These are phyloP conservation scores for Morus bassanus DNA, from an alignment of 2,797 vertebrate species.

Conservation along the genomic window DNA sequence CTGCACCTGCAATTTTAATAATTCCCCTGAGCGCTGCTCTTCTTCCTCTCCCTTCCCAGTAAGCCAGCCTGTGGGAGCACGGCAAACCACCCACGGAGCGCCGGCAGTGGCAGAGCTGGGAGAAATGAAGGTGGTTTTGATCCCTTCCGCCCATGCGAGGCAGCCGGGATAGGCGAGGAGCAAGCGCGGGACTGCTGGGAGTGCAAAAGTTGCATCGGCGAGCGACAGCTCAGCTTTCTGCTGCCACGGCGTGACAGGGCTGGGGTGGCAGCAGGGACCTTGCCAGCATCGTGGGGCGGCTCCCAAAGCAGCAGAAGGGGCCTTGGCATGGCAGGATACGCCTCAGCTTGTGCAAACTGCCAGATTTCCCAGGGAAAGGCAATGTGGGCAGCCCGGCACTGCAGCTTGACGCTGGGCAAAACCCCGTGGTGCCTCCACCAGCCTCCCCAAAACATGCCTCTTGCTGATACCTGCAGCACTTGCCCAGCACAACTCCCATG, in stretches of 20 bases:
- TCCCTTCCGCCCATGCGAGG: neutral
- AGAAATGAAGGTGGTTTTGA: neutral
- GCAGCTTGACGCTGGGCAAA: accelerated
- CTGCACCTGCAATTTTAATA: neutral
- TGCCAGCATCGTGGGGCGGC: accelerated
- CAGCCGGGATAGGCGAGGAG: neutral
- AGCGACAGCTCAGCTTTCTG: neutral
- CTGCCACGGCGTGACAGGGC: neutral
- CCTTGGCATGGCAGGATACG: accelerated
- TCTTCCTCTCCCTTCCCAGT: accelerated
- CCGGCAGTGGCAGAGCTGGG: neutral
- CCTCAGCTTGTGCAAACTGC: neutral
- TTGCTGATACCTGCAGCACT: neutral
- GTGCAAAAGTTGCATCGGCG: neutral
- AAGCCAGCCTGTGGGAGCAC: accelerated
- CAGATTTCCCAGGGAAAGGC: accelerated
- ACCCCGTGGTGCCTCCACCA: neutral
- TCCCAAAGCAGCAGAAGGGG: neutral
- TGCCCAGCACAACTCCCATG: neutral
- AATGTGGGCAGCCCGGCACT: neutral
- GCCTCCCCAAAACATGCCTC: neutral
- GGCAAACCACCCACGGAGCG: accelerated
- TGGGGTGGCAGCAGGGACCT: neutral
- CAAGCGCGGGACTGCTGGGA: neutral
- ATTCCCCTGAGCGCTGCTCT: neutral